Evolutionary conservation across 2,797 vertebrate genomes (phyloP).

Genomic region (Choloepus didactylus): DNA sequence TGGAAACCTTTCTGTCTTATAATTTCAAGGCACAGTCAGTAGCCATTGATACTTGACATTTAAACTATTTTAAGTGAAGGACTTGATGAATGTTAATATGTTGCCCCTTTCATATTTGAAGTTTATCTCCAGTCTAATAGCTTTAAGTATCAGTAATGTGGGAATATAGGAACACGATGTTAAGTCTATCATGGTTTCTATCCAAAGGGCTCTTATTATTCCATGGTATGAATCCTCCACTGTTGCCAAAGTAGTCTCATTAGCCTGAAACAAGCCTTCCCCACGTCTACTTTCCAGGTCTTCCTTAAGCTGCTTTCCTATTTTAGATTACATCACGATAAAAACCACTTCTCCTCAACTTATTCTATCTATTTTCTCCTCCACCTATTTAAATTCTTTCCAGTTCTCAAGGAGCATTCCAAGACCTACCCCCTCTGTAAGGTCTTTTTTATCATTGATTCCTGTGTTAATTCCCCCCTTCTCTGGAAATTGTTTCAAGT

Average conservation of each 20-base stretch:
- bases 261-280: too few species aligned
- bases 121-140: not conserved
- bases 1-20: not conserved
- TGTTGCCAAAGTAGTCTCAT: not conserved
- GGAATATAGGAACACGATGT: rapidly evolving
- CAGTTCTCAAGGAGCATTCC: not conserved
- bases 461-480: not conserved
- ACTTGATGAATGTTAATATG: rapidly evolving
- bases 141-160: rapidly evolving
- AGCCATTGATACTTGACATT: not conserved
- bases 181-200: rapidly evolving
- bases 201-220: not conserved
- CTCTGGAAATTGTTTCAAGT: not conserved
- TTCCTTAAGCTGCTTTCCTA: not conserved
- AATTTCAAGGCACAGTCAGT: rapidly evolving
- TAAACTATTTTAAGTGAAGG: not conserved
- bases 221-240: not conserved
- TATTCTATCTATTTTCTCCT: not conserved
- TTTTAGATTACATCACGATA: not conserved
- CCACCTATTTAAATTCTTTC: too few species aligned
- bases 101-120: rapidly evolving
- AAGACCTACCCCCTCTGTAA: rapidly evolving
- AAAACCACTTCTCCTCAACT: not conserved
- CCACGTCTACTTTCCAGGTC: rapidly evolving
- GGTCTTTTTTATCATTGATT: not conserved